Conservation (phyloP, 2,888 invertebrate genomes). For the Hypomecis atomaria region DNA sequence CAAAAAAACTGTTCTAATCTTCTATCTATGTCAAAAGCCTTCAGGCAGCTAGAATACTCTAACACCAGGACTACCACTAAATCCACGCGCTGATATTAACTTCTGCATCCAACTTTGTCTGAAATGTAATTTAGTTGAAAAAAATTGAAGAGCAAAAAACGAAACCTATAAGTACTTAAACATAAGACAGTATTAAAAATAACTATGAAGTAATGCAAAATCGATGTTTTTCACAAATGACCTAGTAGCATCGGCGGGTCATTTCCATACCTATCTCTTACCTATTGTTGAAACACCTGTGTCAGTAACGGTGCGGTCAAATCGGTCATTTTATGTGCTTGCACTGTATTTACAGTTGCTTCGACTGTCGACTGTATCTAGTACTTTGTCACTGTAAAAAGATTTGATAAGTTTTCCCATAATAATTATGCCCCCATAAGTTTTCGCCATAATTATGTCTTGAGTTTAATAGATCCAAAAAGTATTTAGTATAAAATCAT, state of each 20-base stretch:
- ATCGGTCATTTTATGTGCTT: constrained; percentile 63
- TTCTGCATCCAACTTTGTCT: too few species aligned
- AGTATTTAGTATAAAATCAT: too few species aligned
- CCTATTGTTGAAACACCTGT: constrained; percentile 64
- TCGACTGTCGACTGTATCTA: neutral
- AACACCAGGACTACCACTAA: too few species aligned
- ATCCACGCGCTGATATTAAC: too few species aligned
- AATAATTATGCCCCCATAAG: neutral
- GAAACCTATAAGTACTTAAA: too few species aligned
- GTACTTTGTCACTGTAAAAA: constrained; percentile 16
- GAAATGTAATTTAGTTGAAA: too few species aligned
- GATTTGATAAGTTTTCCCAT: neutral
- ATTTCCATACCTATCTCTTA: constrained; percentile 51
- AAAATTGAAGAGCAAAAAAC: too few species aligned
- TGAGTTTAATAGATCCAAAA: too few species aligned
- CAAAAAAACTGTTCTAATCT: too few species aligned
- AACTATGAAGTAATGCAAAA: neutral
- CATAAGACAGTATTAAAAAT: neutral
- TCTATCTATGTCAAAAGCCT: too few species aligned
- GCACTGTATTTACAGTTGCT: constrained; percentile 16
- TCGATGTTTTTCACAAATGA: constrained; percentile 11
- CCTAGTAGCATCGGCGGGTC: constrained; percentile 45
- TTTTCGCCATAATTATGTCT: too few species aligned
- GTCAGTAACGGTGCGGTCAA: constrained; percentile 59
- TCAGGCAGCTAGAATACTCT: too few species aligned